phyloP scores from a whole-genome alignment of 2,888 invertebrate genomes.

The Agonum fuliginosum region DNA sequence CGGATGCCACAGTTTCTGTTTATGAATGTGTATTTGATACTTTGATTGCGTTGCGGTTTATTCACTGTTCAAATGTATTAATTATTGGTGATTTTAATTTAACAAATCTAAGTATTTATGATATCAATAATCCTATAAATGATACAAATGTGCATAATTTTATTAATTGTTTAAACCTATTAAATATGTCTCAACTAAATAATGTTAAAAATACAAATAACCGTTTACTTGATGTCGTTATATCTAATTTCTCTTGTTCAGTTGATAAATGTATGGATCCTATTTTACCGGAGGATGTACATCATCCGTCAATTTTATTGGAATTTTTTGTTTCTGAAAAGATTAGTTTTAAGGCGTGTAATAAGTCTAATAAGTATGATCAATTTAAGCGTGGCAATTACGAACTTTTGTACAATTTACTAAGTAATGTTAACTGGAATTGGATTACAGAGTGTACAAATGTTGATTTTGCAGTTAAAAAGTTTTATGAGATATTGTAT shows the following conservation, averaged over 20 bases:
- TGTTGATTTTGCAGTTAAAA: background rate
- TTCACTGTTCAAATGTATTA: background rate
- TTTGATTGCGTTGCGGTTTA: background rate
- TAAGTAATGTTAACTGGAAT: background rate
- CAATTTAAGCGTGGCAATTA: background rate
- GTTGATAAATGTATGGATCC: background rate
- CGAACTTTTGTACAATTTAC: background rate
- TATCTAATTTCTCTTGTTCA: background rate
- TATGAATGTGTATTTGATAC: background rate
- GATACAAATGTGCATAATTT: background rate
- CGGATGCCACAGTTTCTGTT: background rate
- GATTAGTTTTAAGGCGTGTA: background rate
- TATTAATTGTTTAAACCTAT: slow-evolving; percentile 5
- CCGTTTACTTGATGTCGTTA: background rate
- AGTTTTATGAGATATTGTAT: background rate
- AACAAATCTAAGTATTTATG: background rate
- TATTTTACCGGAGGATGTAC: background rate
- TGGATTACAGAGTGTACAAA: background rate
- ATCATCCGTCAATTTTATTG: background rate
- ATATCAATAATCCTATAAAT: background rate
- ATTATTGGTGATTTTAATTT: slow-evolving; percentile 7
- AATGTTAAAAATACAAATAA: background rate
- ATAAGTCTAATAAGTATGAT: background rate
- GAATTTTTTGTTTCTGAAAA: background rate
- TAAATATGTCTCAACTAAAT: background rate